Evolutionary conservation across 1,140 invertebrate genomes (phyloP).

Genomic region (Nasonia longicornis): DNA sequence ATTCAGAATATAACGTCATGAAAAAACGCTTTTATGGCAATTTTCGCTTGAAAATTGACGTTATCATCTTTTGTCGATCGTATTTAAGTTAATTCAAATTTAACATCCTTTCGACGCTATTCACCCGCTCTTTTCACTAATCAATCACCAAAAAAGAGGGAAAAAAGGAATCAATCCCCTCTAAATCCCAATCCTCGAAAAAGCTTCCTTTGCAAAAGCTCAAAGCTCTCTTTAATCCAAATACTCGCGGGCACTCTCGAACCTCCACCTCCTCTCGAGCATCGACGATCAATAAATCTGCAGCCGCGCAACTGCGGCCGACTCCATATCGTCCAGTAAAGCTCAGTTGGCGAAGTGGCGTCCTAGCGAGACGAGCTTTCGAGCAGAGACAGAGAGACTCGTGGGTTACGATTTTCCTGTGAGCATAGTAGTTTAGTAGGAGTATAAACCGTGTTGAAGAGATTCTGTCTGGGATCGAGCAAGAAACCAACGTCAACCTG

Average conservation of each 20-base stretch:
- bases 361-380: background rate
- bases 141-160: too few relatives aligned
- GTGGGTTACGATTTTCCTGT: background rate
- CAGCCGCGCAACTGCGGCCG: background rate
- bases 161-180: too few relatives aligned
- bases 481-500: background rate
- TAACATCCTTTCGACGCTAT: too few relatives aligned
- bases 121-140: too few relatives aligned
- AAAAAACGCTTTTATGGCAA: too few relatives aligned
- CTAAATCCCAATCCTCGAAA: too few relatives aligned
- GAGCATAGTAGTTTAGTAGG: background rate
- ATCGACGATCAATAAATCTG: constrained; percentile 23
- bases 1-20: too few relatives aligned
- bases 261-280: background rate
- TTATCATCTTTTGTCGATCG: too few relatives aligned
- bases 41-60: too few relatives aligned
- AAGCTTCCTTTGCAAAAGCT: too few relatives aligned
- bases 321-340: background rate
- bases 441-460: too few relatives aligned
- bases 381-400: background rate
- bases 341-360: background rate
- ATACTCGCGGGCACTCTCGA: background rate
- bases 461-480: background rate
- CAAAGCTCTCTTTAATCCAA: background rate
- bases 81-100: too few relatives aligned